Evolutionary conservation across 2,113 vertebrate genomes (phyloP), one percentile per base, ranked within the genome.

Genomic region (Psammodynastes pulverulentus): DNA sequence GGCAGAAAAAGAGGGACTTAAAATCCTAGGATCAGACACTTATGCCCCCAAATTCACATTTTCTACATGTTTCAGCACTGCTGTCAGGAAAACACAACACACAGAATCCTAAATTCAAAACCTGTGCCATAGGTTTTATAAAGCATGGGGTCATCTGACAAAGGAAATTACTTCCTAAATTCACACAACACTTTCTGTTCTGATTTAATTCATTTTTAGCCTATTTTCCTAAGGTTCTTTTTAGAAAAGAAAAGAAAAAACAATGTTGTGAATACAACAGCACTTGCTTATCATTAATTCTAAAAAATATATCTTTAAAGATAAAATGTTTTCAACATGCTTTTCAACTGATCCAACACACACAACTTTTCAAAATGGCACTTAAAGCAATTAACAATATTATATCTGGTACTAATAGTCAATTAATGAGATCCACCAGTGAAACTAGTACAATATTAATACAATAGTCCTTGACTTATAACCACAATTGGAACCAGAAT

Each of bases 91-190:
- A 84, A 58, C 24, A 9, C 13, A 53, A 21, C 13, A 21, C 12
- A 0, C 85, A 43, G 19, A 29, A 86, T 0, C 0, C 8, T 0
- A 0, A 79, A n/a, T 49, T 52, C 48, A 88, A 56, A 84, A 62
- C 12, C 45, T 13, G 10, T 12, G 9, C 23, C 10, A 4, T 13
- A 24, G 17, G 12, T 49, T 91, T n/a, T 86, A 21, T 48, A 19
- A 56, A n/a, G 52, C 45, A 34, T 48, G 2, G 4, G 3, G 21
- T 29, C 56, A 29, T 46, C 43, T 34, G 23, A 91, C 4, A 23
- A 56, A 46, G 39, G 46, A n/a, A 23, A 12, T 12, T 23, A 15
- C 84, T 34, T 21, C 5, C 19, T 58, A 86, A 48, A 21, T 19
- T 34, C 39, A 29, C 8, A 19, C 15, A n/a, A 45, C 45, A 72